Conservation (phyloP, 2,888 invertebrate species). For the Brenthis ino region DNA sequence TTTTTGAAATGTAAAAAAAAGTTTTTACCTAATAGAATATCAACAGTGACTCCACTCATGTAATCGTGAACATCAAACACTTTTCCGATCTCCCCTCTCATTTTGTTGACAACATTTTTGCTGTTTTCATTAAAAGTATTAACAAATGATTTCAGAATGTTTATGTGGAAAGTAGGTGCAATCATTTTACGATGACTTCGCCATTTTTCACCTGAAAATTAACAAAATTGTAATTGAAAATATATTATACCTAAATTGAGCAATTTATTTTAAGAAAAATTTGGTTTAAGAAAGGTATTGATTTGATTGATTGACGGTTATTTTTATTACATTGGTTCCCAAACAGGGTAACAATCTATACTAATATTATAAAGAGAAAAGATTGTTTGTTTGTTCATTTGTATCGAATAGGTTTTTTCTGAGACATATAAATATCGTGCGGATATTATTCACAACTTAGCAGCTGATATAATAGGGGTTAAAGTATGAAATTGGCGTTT, state of each 20-base stretch:
- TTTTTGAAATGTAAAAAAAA: neutral
- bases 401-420: too few species aligned
- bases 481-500: too few species aligned
- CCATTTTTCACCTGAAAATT: conserved; percentile 86
- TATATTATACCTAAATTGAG: too few species aligned
- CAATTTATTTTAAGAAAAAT: too few species aligned
- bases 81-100: conserved; percentile 85
- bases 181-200: conserved; percentile 91
- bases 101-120: conserved; percentile 84
- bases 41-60: conserved; percentile 90
- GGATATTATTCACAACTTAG: neutral
- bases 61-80: conserved; percentile 90
- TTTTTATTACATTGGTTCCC: too few species aligned
- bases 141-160: conserved; percentile 90
- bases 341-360: too few species aligned
- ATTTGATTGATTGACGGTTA: too few species aligned
- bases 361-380: too few species aligned
- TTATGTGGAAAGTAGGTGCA: conserved; percentile 92
- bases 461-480: too few species aligned
- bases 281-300: too few species aligned
- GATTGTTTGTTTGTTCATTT: too few species aligned
- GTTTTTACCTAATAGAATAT: conserved; percentile 85
- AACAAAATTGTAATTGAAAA: too few species aligned
- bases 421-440: neutral
- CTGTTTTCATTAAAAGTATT: conserved; percentile 90